A percentile compares a stretch with the other conserved stretches of the same genome.
phyloP scores from a whole-genome alignment of 2,888 invertebrate genomes.

The Cantharis rustica region DNA sequence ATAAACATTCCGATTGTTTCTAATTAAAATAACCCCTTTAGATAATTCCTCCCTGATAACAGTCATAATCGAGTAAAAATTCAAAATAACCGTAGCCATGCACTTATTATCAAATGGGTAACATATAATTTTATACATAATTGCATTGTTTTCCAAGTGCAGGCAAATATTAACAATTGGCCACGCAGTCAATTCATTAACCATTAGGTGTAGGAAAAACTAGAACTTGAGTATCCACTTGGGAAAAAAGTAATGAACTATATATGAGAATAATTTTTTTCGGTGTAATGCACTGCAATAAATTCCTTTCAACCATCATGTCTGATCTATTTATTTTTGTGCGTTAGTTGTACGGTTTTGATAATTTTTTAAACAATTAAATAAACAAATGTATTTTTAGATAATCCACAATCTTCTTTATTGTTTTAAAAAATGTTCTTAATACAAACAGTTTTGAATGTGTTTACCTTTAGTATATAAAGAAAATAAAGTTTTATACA shows the following conservation, averaged over 20 bases:
- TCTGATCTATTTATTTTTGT: background rate
- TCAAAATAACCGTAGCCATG: background rate
- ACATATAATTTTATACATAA: background rate
- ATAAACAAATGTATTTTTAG: background rate
- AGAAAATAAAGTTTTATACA: slow-evolving; percentile 12
- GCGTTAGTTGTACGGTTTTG: background rate
- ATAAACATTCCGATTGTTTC: background rate
- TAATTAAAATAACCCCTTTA: background rate
- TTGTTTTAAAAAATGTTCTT: background rate
- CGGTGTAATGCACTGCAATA: background rate
- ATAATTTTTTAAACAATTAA: background rate
- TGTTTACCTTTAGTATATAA: background rate
- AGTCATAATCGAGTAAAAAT: background rate
- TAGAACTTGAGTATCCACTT: background rate
- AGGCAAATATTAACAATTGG: background rate
- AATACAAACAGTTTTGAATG: background rate
- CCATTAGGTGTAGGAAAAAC: background rate
- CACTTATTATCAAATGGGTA: background rate
- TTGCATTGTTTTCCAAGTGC: background rate
- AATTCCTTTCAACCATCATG: background rate
- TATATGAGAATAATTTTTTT: background rate
- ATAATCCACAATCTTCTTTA: background rate
- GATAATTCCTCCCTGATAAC: background rate
- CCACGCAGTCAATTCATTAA: background rate
- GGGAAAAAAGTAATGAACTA: background rate